These are phyloP conservation scores for Meta bourneti DNA, from an alignment of 2,888 invertebrate genomes.

Conservation along the genomic window DNA sequence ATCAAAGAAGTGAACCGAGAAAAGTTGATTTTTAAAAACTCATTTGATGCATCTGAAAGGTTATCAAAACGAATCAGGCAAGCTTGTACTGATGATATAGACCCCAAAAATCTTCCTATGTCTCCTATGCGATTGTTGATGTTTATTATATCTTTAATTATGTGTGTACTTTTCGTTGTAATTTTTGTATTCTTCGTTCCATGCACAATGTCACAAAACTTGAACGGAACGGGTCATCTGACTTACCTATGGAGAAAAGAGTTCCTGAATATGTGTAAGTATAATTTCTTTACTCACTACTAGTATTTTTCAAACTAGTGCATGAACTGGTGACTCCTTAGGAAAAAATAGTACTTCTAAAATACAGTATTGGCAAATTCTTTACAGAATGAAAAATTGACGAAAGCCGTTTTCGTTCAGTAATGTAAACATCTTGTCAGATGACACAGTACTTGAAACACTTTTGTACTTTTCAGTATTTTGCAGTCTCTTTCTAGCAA, in stretches of 20 bases:
- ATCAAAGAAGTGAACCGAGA: slow-evolving; percentile 68
- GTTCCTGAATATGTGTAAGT: slow-evolving; percentile 69
- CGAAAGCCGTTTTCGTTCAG: background rate
- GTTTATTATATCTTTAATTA: slow-evolving; percentile 58
- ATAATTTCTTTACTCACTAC: background rate
- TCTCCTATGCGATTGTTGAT: slow-evolving; percentile 47
- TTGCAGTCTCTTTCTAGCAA: no score
- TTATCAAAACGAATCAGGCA: slow-evolving; percentile 39
- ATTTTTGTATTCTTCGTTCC: slow-evolving; percentile 69
- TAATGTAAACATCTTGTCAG: no score
- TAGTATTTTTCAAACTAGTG: background rate
- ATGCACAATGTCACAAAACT: slow-evolving; percentile 31
- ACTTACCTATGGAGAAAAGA: slow-evolving; percentile 49
- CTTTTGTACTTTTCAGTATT: no score
- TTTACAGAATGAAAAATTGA: background rate
- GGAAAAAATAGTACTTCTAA: no score
- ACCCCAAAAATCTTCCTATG: slow-evolving; percentile 63
- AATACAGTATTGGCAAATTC: no score
- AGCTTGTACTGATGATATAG: slow-evolving; percentile 24
- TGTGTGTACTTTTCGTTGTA: slow-evolving; percentile 66
- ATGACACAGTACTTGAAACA: no score
- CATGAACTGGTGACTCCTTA: no score
- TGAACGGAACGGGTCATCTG: slow-evolving; percentile 36
- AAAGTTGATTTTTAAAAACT: slow-evolving; percentile 62
- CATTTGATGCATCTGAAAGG: slow-evolving; percentile 50